These are phyloP conservation scores for Pseudococcus longispinus DNA, from an alignment of 2,888 invertebrate genomes.

Conservation along the genomic window DNA sequence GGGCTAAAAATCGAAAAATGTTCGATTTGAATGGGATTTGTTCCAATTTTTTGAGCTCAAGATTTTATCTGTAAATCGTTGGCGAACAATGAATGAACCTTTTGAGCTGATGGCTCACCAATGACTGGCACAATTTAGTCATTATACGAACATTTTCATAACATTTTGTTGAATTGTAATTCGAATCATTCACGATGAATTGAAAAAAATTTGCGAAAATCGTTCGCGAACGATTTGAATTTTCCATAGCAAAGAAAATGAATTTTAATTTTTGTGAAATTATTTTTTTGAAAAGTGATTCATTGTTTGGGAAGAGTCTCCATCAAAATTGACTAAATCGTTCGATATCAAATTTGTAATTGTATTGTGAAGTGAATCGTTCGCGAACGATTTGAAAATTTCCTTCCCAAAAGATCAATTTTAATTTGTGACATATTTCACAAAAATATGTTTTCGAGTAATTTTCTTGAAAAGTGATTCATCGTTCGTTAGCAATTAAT, in stretches of 20 bases:
- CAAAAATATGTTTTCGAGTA: too few species aligned
- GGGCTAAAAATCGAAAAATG: background rate
- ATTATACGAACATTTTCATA: too few species aligned
- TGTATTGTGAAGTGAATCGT: background rate
- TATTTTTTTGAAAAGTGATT: too few species aligned
- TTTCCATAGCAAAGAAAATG: too few species aligned
- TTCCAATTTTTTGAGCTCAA: background rate
- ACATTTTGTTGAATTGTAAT: background rate
- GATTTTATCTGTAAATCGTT: background rate
- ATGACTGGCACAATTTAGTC: background rate
- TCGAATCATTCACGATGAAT: background rate
- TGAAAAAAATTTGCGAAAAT: background rate
- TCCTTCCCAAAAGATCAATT: too few species aligned
- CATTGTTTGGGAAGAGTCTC: too few species aligned
- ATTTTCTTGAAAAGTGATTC: background rate
- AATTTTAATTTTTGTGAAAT: too few species aligned
- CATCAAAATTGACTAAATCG: background rate
- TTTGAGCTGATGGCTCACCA: background rate
- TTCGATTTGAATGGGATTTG: background rate
- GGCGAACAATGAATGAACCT: background rate
- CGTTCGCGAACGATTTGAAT: background rate
- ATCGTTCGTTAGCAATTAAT: background rate
- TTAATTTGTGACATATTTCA: too few species aligned
- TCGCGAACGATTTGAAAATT: background rate
- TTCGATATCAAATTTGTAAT: background rate